Evolutionary conservation across 2,113 vertebrate genomes (phyloP), one percentile per base, ranked within the genome.

Genomic region (Percina caprodes): DNA sequence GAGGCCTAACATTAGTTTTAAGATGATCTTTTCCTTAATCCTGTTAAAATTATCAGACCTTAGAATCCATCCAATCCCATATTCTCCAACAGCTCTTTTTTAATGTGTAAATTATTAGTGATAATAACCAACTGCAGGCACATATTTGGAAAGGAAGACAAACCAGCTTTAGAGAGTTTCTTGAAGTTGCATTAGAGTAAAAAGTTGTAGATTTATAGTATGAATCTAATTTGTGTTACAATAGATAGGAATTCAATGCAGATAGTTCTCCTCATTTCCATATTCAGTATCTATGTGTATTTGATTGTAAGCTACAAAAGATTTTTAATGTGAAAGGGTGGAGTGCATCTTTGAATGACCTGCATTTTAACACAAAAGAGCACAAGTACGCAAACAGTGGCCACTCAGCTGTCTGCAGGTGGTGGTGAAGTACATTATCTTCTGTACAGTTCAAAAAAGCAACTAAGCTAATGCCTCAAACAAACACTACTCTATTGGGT

Each of bases 221-320:
- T 5, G 2, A 13, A 11, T 49, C 24, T 35, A 3, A 79, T 92
- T 91, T 88, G 79, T 73, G 49, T 81, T 2, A 84, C 76, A 91
- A 91, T 62, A 51, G 69, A 2, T 1, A 24, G 24, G 24, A 69
- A 62, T 76, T 80, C 39, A 77, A 35, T 46, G 42, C 21, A 30
- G 59, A 30, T 6, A 3, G 45, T 21, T 39, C 75, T 66, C 26
- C 15, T 60, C 33, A 83, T 86, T 88, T 80, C 69, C 86, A 89
- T 88, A 54, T 60, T 56, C 33, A 63, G 24, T 42, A 59, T 70
- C 59, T 26, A 62, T 3, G 65, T 58, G 56, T 15, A 45, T n/a
- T 21, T 4, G 2, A 13, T 21, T 49, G 35, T 56, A 79, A 52
- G 60, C 72, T 45, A 30, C 18, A 16, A 80, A 72, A 51, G 35